Conservation (phyloP, 2,113 vertebrate genomes). For the Pontoporia blainvillei region DNA sequence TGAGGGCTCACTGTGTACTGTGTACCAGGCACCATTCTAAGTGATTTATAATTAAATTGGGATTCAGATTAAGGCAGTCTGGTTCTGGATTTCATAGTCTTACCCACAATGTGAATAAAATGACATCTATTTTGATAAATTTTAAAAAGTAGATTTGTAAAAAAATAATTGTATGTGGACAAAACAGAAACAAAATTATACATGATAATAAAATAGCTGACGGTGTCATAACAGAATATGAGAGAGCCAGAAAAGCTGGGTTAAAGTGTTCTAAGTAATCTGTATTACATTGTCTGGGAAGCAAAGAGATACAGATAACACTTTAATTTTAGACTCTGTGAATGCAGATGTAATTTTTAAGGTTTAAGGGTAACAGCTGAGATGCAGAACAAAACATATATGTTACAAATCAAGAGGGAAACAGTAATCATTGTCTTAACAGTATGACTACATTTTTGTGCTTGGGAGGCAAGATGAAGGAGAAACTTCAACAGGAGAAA, state of each 20-base stretch:
- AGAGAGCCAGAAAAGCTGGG: background rate
- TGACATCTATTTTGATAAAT: background rate
- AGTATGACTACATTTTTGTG: background rate
- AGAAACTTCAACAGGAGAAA: background rate
- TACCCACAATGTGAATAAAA: background rate
- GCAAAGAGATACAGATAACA: background rate
- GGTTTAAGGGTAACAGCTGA: background rate
- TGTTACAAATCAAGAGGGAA: background rate
- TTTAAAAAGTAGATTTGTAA: background rate
- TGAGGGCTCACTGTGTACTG: background rate
- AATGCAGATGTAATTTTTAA: background rate
- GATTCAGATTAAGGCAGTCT: background rate
- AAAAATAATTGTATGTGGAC: background rate
- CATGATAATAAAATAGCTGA: background rate
- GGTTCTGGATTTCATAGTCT: background rate
- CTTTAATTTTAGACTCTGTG: background rate
- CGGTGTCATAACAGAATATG: background rate
- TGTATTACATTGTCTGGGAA: background rate
- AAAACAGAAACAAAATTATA: slow-evolving; percentile 3
- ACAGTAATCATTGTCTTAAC: too few relatives aligned
- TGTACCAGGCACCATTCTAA: background rate
- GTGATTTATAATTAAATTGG: background rate
- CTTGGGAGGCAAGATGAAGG: background rate
- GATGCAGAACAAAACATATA: background rate
- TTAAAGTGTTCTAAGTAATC: background rate